These are phyloP conservation scores for Sinhomidia bicolor DNA, from an alignment of 2,888 invertebrate species.

Conservation along the genomic window DNA sequence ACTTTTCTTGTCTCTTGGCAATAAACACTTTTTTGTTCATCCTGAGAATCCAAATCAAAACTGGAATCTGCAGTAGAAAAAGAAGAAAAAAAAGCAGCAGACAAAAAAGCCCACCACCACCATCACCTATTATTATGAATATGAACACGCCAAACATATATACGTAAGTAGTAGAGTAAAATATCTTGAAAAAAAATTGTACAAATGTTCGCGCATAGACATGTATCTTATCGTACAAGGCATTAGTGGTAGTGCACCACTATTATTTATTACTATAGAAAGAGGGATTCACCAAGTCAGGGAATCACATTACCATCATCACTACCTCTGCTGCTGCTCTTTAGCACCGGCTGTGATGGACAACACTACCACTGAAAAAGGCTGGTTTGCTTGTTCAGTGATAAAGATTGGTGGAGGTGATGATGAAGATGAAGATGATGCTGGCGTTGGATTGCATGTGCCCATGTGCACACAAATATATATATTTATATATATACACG, in stretches of 20 bases:
- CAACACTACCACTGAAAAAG: constrained; percentile 58
- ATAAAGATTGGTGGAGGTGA: constrained; percentile 17
- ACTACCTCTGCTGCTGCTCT: too few species aligned
- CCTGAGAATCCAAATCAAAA: constrained; percentile 70
- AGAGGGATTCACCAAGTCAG: constrained; percentile 40
- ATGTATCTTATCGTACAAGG: too few species aligned
- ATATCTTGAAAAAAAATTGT: too few species aligned
- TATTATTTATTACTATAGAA: too few species aligned
- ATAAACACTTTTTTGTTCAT: constrained; percentile 61
- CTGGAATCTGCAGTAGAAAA: constrained; percentile 63
- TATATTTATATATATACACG: background rate
- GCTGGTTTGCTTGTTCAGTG: constrained; percentile 22
- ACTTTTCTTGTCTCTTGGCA: constrained; percentile 67
- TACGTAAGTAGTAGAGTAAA: too few species aligned
- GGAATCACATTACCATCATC: constrained; percentile 58
- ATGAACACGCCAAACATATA: background rate
- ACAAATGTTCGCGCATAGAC: too few species aligned
- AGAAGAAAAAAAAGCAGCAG: constrained; percentile 12
- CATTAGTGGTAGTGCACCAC: too few species aligned
- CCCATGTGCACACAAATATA: constrained; percentile 14
- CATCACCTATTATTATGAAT: background rate
- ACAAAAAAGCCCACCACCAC: background rate
- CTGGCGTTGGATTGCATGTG: background rate
- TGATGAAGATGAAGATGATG: background rate
- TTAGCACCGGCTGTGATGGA: constrained; percentile 69